These are phyloP conservation scores for Carcharodon carcharias DNA, from an alignment of 2,797 vertebrate species.

Conservation along the genomic window DNA sequence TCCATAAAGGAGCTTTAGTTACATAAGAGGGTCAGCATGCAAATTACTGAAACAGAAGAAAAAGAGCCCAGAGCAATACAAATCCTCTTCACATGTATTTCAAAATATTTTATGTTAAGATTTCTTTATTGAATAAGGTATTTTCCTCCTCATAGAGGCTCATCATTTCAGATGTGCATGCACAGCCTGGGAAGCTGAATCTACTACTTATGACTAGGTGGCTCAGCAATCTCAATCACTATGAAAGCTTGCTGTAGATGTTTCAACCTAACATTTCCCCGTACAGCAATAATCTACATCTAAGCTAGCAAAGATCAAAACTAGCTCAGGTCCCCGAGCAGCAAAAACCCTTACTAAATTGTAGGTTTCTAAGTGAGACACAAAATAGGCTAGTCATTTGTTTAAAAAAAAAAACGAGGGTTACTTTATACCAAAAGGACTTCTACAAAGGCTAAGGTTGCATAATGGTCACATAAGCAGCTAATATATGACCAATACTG, in stretches of 20 bases:
- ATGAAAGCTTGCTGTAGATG: neutral
- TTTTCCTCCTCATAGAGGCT: neutral
- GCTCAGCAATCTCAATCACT: neutral
- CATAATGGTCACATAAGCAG: too few species aligned
- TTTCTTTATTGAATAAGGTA: neutral
- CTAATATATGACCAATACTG: neutral
- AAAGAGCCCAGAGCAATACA: neutral
- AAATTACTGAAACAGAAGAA: neutral
- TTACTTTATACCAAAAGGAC: neutral
- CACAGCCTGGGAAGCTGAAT: neutral
- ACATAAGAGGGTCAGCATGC: neutral
- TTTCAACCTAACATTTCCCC: neutral
- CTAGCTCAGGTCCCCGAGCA: neutral
- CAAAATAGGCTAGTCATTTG: neutral
- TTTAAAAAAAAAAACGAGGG: neutral
- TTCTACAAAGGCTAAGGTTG: neutral
- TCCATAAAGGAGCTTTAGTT: neutral
- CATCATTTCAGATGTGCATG: neutral
- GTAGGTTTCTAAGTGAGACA: neutral
- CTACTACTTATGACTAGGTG: neutral
- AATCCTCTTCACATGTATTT: neutral
- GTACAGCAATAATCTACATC: neutral
- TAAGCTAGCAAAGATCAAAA: neutral
- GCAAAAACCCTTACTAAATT: neutral
- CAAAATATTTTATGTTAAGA: neutral